phyloP scores from a whole-genome alignment of 2,888 invertebrate species.

The Iselma pallidipennis region DNA sequence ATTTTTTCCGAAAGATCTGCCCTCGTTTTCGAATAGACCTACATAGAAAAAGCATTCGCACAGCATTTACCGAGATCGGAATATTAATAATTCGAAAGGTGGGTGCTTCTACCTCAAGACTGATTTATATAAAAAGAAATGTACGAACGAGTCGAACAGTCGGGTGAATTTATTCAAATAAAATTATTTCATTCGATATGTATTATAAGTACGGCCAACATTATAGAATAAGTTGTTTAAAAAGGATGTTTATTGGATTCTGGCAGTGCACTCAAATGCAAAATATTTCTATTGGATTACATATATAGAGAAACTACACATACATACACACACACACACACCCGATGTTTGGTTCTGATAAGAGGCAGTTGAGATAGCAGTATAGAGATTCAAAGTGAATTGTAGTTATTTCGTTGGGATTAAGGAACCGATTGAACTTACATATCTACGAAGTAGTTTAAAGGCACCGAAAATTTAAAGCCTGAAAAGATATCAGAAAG shows the following conservation, averaged over 20 bases:
- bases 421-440: conserved; percentile 25
- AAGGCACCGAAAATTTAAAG: conserved; percentile 25
- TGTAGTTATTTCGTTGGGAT: conserved; percentile 30
- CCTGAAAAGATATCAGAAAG: conserved; percentile 12
- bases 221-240: no score
- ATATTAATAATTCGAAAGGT: not conserved
- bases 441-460: conserved; percentile 24
- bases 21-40: not conserved
- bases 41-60: not conserved
- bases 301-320: no score
- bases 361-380: conserved; percentile 20
- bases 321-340: no score
- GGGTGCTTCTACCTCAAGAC: not conserved
- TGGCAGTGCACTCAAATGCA: no score
- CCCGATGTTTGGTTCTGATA: not conserved
- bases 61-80: not conserved
- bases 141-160: not conserved
- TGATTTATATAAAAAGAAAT: not conserved
- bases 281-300: no score
- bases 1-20: no score
- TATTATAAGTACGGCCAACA: no score
- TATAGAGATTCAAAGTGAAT: conserved; percentile 21
- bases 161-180: no score
- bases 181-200: not conserved
- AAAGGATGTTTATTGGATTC: no score